phyloP scores from a whole-genome alignment of 2,797 vertebrate species.

The Anguilla anguilla region DNA sequence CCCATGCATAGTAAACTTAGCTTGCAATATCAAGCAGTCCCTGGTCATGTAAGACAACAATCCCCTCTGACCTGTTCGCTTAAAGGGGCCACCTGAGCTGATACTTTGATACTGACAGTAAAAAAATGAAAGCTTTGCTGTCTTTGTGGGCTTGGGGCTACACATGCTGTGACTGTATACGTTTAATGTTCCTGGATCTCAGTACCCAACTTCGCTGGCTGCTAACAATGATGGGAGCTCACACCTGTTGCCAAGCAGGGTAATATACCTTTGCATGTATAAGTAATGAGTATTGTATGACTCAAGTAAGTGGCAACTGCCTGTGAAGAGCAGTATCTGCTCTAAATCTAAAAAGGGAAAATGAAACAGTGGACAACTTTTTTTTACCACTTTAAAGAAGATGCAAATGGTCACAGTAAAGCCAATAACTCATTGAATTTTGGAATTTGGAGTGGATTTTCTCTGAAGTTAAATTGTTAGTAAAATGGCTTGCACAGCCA shows the following conservation, averaged over 20 bases:
- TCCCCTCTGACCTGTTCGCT: neutral
- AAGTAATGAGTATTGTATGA: slow-evolving; percentile 75
- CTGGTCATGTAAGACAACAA: neutral
- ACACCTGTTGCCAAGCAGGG: slow-evolving; percentile 62
- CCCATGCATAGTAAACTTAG: neutral
- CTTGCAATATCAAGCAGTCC: neutral
- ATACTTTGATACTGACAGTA: neutral
- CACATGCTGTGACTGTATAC: neutral
- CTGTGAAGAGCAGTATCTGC: slow-evolving; percentile 63
- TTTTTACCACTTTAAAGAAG: neutral
- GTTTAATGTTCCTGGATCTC: neutral
- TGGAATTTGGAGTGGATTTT: neutral
- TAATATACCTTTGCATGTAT: slow-evolving; percentile 70
- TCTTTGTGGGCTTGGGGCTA: neutral
- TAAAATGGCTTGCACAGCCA: slow-evolving; percentile 54
- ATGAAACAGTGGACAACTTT: neutral
- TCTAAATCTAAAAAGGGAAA: neutral
- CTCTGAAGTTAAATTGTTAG: neutral
- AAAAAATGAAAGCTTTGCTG: neutral
- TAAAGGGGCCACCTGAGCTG: neutral
- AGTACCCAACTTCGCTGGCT: neutral
- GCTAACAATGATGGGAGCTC: neutral
- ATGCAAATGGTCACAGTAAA: neutral
- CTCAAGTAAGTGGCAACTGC: slow-evolving; percentile 76
- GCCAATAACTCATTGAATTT: neutral